phyloP scores from a whole-genome alignment of 2,797 vertebrate genomes.

The Capromys pilorides region DNA sequence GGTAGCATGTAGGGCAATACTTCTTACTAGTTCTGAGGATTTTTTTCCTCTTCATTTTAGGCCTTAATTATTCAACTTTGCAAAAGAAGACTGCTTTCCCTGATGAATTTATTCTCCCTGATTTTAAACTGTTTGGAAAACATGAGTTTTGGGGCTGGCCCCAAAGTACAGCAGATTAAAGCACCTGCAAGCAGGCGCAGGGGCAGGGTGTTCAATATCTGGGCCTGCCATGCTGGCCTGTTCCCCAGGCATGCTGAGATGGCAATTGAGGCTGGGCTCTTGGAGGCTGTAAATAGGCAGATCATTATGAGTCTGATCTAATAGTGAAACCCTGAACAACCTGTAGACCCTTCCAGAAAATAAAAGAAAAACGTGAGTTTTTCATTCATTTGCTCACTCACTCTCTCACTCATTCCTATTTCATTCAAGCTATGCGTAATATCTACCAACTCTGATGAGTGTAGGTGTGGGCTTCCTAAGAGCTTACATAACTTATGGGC shows the following conservation, averaged over 20 bases:
- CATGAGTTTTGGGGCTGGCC: background rate
- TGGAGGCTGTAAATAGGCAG: too few relatives aligned
- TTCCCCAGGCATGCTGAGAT: too few relatives aligned
- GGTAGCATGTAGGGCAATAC: background rate
- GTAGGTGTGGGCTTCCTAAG: background rate
- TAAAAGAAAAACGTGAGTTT: background rate
- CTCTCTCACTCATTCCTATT: background rate
- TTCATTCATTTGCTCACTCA: background rate
- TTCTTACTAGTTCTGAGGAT: background rate
- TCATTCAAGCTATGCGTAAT: background rate
- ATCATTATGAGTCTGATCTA: too few relatives aligned
- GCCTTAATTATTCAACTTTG: background rate
- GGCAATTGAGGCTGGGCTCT: too few relatives aligned
- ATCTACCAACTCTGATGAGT: background rate
- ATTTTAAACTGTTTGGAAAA: background rate
- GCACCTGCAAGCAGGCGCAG: too few relatives aligned
- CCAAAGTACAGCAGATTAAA: too few relatives aligned
- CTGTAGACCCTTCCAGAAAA: too few relatives aligned
- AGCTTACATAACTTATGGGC: background rate
- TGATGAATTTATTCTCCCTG: background rate
- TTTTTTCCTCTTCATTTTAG: background rate
- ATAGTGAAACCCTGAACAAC: too few relatives aligned
- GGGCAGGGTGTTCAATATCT: too few relatives aligned
- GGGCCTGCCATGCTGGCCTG: too few relatives aligned
- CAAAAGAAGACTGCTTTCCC: background rate